Evolutionary conservation across 2,888 invertebrate species (phyloP).

Genomic region (Leptarthrus brevirostris): DNA sequence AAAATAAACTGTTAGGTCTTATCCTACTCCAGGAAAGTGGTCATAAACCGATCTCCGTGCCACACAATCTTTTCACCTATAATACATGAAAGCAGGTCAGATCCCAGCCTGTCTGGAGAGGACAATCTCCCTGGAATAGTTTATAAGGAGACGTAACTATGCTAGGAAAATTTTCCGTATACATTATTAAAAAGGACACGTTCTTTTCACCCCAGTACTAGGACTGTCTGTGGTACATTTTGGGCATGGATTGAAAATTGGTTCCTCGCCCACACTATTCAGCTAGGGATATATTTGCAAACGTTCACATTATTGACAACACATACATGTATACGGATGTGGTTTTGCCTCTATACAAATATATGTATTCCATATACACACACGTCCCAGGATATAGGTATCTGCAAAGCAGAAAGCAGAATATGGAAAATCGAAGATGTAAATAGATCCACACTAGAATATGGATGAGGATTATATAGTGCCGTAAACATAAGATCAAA

Average conservation of each 20-base stretch:
- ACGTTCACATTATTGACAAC: slow-evolving; percentile 17
- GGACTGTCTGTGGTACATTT: slow-evolving; percentile 40
- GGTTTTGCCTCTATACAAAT: neutral
- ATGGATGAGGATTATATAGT: slow-evolving; percentile 39
- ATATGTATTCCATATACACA: neutral
- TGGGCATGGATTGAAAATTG: slow-evolving; percentile 43
- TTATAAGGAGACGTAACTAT: slow-evolving; percentile 33
- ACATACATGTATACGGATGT: neutral
- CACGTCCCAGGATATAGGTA: neutral
- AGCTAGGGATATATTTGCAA: slow-evolving; percentile 7
- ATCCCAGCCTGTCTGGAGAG: neutral
- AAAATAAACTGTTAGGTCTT: slow-evolving; percentile 41
- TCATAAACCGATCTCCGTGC: slow-evolving; percentile 45
- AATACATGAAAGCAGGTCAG: slow-evolving; percentile 40
- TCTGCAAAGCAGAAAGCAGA: slow-evolving; percentile 12
- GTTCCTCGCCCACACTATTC: slow-evolving; percentile 16
- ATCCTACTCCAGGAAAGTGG: slow-evolving; percentile 26
- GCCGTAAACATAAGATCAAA: slow-evolving; percentile 39
- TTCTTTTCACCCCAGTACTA: slow-evolving; percentile 23
- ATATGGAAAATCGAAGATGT: slow-evolving; percentile 44
- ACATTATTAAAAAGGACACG: slow-evolving; percentile 48
- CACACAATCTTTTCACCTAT: slow-evolving; percentile 45
- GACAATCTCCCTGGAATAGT: slow-evolving; percentile 37
- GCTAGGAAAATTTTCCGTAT: slow-evolving; percentile 26
- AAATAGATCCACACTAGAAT: slow-evolving; percentile 35